Evolutionary conservation across 2,888 invertebrate genomes (phyloP).

Genomic region (Tenthredo notha): DNA sequence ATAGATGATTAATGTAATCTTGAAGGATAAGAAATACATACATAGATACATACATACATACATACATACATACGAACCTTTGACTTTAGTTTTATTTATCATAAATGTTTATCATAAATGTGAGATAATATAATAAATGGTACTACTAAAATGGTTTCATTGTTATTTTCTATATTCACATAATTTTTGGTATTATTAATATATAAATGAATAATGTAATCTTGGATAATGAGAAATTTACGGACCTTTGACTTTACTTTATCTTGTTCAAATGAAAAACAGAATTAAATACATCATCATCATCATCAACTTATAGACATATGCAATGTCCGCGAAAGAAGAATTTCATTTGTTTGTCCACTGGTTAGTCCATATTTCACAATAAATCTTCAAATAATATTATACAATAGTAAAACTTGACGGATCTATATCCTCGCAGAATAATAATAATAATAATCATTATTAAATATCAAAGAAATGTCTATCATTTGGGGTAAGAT

Average conservation of each 20-base stretch:
- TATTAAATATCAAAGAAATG: slow-evolving; percentile 31
- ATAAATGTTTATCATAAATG: not conserved
- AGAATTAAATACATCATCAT: not conserved
- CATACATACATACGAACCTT: not conserved
- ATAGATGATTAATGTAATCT: not conserved
- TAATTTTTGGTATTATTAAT: not conserved
- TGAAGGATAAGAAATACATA: not conserved
- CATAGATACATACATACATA: no score
- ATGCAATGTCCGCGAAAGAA: not conserved
- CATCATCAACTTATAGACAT: not conserved
- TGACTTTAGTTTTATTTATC: not conserved
- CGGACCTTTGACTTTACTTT: slow-evolving; percentile 14
- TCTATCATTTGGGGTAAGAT: slow-evolving; percentile 53
- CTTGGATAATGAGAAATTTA: not conserved
- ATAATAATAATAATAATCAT: not conserved
- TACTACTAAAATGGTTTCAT: not conserved
- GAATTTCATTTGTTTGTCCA: not conserved
- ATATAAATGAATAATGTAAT: not conserved
- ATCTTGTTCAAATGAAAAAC: slow-evolving; percentile 11
- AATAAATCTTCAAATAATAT: not conserved
- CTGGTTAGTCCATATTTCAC: not conserved
- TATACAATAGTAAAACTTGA: not conserved
- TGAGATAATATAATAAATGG: not conserved
- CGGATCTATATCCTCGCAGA: not conserved
- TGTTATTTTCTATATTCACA: not conserved